Base-by-base conservation (phyloP, 2,888 invertebrate species). In the Anaspis maculata region DNA sequence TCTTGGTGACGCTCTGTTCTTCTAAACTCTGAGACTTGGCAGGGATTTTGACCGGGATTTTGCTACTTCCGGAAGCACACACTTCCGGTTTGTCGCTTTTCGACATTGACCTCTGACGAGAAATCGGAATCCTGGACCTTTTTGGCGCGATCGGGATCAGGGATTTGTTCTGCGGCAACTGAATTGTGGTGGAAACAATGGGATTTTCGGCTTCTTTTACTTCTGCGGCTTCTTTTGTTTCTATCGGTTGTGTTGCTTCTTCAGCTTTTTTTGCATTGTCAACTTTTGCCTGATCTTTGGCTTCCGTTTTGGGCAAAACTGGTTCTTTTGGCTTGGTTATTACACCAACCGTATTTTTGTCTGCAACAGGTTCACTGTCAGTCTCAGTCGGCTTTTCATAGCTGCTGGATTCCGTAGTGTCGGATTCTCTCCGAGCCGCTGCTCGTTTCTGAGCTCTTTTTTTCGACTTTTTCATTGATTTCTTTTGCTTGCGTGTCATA, bases 111-210 rank as follows among this genome's bases (percentile, higher is more conserved):
- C 51, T 51, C 44, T 61, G 61, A 23, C 58, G 45, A 2, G 54
- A 58, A 35, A 66, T 48, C 25, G 64, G 64, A 30, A 66, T 66
- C 48, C 47, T 60, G 1, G 66, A 66, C 37, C 51, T 52, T 36
- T 48, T 53, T 28, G 41, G 45, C 13, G 45, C 34, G 28, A 52
- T 39, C 2, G 51, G 44, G 34, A 56, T 47, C 15, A 49, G 50
- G 7, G 56, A 54, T 10, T 55, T 50, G 37, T 56, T 56, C 52
- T 58, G 60, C 3, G 57, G 47, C 30, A 59, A 45, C 49, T 59
- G 61, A 14, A 58, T 51, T 36, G 53, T 60, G 2, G 57, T 58
- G 19, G 57, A 54, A 10, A 41, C n/a, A n/a, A n/a, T n/a, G n/a
- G n/a, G n/a, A n/a, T n/a, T 49, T 49, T 52, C 52, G 24, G 42